Base-by-base conservation (phyloP, 2,797 vertebrate genomes). In the Octomys mimax region DNA sequence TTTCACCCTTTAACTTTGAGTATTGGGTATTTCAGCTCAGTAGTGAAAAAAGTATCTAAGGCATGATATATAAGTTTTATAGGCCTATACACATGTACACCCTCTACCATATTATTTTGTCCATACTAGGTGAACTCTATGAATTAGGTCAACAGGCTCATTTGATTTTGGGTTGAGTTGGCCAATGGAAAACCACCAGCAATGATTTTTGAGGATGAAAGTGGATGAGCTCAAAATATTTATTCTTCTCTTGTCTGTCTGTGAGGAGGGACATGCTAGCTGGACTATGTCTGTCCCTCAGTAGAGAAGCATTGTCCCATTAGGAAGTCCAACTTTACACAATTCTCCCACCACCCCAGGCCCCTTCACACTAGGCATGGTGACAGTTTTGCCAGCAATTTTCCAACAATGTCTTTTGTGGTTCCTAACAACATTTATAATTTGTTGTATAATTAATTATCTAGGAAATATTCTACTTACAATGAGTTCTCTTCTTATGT, bases 331-430 rank as follows among this genome's bases (percentile, higher is more conserved):
- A 59, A 39, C 33, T 89, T 96, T 73, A 78, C 28, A 31, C 26
- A 92, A 42, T 64, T 26, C 22, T 61, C 19, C 28, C 4, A 36
- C 3, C 19, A 28, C 9, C 1, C n/a, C 61, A 61, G 24, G 14
- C 64, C 26, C 19, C 64, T 82, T 94, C 18, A 75, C 19, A 89
- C 7, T 54, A 73, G 7, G 28, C 10, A 11, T 52, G 1, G 46
- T 90, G 28, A 92, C 22, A 89, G 9, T 86, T 95, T 94, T 83
- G 10, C 54, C 31, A 88, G 10, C 52, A 91, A 22, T 80, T 79
- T 52, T 19, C 52, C 70, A 84, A 2, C 2, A 64, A 6, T 93
- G 49, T 82, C 19, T n/a, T 46, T 59, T n/a, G 11, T 68, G 36
- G 2, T 78, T 95, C 42, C 11, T 92, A 28, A 61, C 12, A 19